Percentiles rank a stretch among this genome's conserved stretches.
Evolutionary conservation across 2,888 invertebrate species (phyloP).

Genomic region (Cordilura impudica): DNA sequence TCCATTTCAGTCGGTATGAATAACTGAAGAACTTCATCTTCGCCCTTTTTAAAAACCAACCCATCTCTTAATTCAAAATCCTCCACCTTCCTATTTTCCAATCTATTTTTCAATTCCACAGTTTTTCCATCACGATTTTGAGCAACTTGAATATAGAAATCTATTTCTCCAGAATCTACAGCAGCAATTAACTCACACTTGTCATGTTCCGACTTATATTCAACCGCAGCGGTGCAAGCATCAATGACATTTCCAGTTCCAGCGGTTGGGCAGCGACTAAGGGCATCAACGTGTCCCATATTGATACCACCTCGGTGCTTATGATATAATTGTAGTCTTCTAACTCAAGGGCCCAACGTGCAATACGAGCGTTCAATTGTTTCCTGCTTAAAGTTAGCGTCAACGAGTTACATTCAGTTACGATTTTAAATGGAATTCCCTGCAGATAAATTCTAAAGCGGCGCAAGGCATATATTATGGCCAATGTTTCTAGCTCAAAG

Average conservation of each 20-base stretch:
- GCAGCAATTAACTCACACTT: constrained; percentile 6
- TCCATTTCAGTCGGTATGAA: constrained; percentile 17
- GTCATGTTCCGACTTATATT: neutral
- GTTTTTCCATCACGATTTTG: constrained; percentile 8
- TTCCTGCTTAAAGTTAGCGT: too few relatives aligned
- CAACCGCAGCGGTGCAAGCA: constrained; percentile 3
- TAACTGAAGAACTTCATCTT: neutral
- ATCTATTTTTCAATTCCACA: neutral
- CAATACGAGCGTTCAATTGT: too few relatives aligned
- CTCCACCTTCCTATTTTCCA: neutral
- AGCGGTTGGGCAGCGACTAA: constrained; percentile 10
- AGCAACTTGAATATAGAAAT: constrained; percentile 41
- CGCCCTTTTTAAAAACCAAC: too few relatives aligned
- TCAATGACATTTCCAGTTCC: neutral
- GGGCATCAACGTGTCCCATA: constrained; percentile 21
- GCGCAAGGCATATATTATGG: constrained; percentile 34
- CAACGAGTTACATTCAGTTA: too few relatives aligned
- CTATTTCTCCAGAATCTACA: too few relatives aligned
- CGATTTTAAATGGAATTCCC: constrained; percentile 17
- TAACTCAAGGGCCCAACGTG: constrained; percentile 25
- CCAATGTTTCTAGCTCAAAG: too few relatives aligned
- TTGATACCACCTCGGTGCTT: constrained; percentile 7
- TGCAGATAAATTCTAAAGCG: constrained; percentile 35
- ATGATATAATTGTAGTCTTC: constrained; percentile 39
- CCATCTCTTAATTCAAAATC: constrained; percentile 5